These are phyloP conservation scores for Himalopsyche phryganea DNA, from an alignment of 1,140 invertebrate species.

Conservation along the genomic window DNA sequence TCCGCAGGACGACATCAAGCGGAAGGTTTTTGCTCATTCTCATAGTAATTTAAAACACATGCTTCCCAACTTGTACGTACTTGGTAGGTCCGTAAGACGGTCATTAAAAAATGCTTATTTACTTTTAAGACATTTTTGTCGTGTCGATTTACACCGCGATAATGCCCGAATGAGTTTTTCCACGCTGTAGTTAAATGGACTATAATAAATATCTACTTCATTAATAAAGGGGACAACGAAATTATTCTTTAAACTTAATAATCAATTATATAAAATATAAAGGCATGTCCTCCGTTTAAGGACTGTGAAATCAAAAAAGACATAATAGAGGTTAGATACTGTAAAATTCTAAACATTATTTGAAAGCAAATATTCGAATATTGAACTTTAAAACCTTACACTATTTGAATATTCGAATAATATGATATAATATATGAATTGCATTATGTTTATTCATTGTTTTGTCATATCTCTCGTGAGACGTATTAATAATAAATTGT, in stretches of 20 bases:
- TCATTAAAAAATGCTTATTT: slow-evolving; percentile 31
- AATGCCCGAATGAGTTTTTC: slow-evolving; percentile 20
- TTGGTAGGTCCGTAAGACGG: neutral
- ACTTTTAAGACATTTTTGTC: slow-evolving; percentile 31
- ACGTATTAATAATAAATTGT: too few relatives aligned
- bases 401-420: too few relatives aligned
- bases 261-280: too few relatives aligned
- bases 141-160: slow-evolving; percentile 30
- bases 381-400: too few relatives aligned
- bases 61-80: neutral
- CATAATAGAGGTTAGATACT: too few relatives aligned
- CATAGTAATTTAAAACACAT: neutral
- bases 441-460: too few relatives aligned
- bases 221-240: neutral
- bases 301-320: too few relatives aligned
- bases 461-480: too few relatives aligned
- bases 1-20: neutral
- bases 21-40: neutral
- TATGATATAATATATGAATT: too few relatives aligned
- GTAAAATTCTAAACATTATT: too few relatives aligned
- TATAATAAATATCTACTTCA: neutral
- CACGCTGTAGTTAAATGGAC: slow-evolving; percentile 25
- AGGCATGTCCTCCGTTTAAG: too few relatives aligned
- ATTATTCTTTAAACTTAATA: neutral
- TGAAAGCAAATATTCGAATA: too few relatives aligned